Evolutionary conservation across 1,140 invertebrate genomes (phyloP), one percentile per base, ranked within the genome.

Genomic region (Bombus pascuorum): DNA sequence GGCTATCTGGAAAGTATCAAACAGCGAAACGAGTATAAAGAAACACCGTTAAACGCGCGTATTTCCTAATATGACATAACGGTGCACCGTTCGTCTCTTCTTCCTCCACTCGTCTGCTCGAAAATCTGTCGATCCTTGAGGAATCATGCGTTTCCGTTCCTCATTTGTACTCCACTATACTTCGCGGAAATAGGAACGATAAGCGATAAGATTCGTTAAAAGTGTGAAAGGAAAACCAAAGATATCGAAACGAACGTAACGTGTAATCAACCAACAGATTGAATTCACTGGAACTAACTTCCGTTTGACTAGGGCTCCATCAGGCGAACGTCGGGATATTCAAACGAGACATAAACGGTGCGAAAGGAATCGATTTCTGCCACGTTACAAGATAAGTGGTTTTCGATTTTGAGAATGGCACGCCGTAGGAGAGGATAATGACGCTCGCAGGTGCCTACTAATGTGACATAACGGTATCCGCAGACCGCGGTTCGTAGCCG

Each of bases 401-500:
- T 91, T 89, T 89, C 85, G 91, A 88, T 91, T 89, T 91, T 84
- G 88, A 87, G 85, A 91, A 86, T 88, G 80, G 85, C 82, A 89
- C 81, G 86, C 66, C 68, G 80, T 70, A 81, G 74, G 84, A 88
- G 87, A 89, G 82, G 86, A 86, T 89, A 92, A 91, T 92, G 88
- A 92, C 89, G 91, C 90, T 90, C 92, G 92, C 93, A 94, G 94
- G 94, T 94, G 93, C 92, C 91, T 94, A 93, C 91, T 92, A 93
- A 95, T 94, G 94, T 95, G 94, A 95, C 94, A 94, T 95, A 95
- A 95, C 95, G 95, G 95, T 93, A 95, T 93, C 90, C 83, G 77
- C 87, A 92, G 90, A 93, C 89, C 92, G 92, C 92, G 90, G 89
- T 90, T 91, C 91, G 88, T 91, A 90, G 91, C 80, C 89, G 92